phyloP scores from a whole-genome alignment of 2,888 invertebrate species.

The Amblyjoppa fuscipennis region DNA sequence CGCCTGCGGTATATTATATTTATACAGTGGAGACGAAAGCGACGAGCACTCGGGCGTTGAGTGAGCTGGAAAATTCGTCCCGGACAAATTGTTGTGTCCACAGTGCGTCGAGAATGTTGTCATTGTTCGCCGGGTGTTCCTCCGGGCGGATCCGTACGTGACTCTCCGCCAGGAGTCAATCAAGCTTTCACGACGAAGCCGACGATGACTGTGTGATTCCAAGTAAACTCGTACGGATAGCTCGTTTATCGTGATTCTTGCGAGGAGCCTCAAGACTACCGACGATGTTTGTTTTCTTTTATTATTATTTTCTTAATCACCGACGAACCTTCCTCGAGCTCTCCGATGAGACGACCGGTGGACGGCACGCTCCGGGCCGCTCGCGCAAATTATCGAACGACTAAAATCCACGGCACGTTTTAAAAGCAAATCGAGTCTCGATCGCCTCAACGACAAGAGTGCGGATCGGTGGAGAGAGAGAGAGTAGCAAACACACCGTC shows the following conservation, averaged over 20 bases:
- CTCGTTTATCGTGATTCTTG: not conserved
- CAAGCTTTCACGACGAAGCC: not conserved
- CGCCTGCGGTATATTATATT: not conserved
- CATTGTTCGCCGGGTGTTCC: conserved; percentile 15
- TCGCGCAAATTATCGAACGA: not conserved
- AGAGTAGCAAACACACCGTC: conserved; percentile 11
- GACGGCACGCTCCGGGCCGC: not conserved
- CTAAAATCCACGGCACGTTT: conserved; percentile 6
- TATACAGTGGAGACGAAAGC: not conserved
- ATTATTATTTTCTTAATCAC: conserved; percentile 27
- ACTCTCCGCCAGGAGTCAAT: conserved; percentile 19
- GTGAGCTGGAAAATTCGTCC: conserved; percentile 5
- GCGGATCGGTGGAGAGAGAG: not conserved
- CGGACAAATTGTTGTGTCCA: conserved; percentile 14
- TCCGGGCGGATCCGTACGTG: conserved; percentile 39
- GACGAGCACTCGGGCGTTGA: not conserved
- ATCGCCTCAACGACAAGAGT: conserved; percentile 16
- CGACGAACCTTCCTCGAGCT: conserved; percentile 26
- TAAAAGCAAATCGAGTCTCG: not conserved
- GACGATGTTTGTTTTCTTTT: conserved; percentile 23
- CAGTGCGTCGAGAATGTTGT: conserved; percentile 15
- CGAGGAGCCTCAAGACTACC: conserved; percentile 32
- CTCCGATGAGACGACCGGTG: not conserved
- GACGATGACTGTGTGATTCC: not conserved
- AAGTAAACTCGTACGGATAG: not conserved